Base-by-base conservation (phyloP, 2,888 invertebrate species). In the Stratiomys singularior region DNA sequence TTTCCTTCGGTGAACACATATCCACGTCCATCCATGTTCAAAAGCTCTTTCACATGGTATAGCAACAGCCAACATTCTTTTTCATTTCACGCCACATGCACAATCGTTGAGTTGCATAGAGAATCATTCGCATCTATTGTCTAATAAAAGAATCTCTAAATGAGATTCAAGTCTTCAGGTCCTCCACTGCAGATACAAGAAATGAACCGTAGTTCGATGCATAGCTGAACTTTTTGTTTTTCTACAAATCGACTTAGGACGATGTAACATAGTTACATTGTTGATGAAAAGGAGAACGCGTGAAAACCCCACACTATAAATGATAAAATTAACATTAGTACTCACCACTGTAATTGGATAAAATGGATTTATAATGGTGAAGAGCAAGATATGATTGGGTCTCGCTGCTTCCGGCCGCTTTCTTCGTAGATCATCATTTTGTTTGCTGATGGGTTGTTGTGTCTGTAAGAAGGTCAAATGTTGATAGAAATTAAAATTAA, bases 271-370 rank as follows among this genome's bases (percentile, higher is more conserved):
- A 58, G 18, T 7, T 11, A 9, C 23, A 18, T 18, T 58, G 52
- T 23, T 58, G 21, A 15, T 21, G 9, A 15, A 9, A 25, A 60
- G 37, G 5, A 9, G 37, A 37, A 9, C 37, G 37, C 37, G 37
- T 37, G 37, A 37, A 37, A 37, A 9, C 3, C n/a, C 3, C 5
- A 37, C 3, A 52, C 15, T 52, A 52, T 15, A n/a, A 11, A 13
- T 52, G 52, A 52, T n/a, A 52, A 52, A n/a, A n/a, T n/a, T 15
- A 15, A 52, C 15, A 1, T 52, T 23, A 23, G 23, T 72, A 95
- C 97, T 95, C 89, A 98, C 98, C 92, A 98, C 98, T 89, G 98
- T 98, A 88, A 99, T 98, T 80, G 99, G 98, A 89, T 99, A 99
- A 87, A 97, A 96, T 80, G 98, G 98, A 89, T 99, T 99, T 88